A percentile compares a stretch with the other conserved stretches of the same genome.
These are phyloP conservation scores for Dimorphilus gyrociliatus DNA, from an alignment of 2,888 invertebrate species.

Conservation along the genomic window DNA sequence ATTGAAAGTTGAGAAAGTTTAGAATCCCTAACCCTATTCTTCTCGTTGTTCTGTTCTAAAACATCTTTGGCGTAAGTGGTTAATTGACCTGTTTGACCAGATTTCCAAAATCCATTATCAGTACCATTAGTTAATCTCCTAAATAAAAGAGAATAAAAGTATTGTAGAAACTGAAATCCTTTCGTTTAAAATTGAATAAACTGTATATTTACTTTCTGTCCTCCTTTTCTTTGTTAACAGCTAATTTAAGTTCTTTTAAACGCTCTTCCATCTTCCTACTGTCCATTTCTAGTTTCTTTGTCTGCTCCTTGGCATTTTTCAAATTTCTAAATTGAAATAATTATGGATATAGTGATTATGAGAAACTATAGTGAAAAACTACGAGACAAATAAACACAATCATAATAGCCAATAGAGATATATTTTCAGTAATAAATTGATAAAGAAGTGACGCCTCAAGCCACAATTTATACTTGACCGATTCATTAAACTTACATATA, in stretches of 20 bases:
- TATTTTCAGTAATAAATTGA: too few species aligned
- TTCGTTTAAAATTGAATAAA: not conserved
- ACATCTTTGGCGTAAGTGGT: constrained; percentile 26
- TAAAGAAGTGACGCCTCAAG: too few species aligned
- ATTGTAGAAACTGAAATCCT: not conserved
- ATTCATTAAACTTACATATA: too few species aligned
- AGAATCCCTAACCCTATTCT: not conserved
- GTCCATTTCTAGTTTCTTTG: constrained; percentile 26
- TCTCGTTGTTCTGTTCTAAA: constrained; percentile 11
- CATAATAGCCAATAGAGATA: too few species aligned
- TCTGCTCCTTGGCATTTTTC: constrained; percentile 21
- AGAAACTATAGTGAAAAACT: too few species aligned
- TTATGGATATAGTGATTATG: constrained; percentile 1
- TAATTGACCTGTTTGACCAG: constrained; percentile 26
- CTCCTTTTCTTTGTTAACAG: constrained; percentile 32
- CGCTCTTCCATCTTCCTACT: constrained; percentile 33
- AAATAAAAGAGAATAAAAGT: not conserved
- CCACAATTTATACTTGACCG: too few species aligned
- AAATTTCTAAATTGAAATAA: constrained; percentile 16
- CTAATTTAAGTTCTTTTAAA: constrained; percentile 27
- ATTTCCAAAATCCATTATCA: constrained; percentile 28
- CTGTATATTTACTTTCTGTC: constrained; percentile 26
- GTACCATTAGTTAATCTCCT: not conserved
- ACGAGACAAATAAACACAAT: too few species aligned
- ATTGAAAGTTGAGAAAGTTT: too few species aligned